These are phyloP conservation scores for Drosophila lini DNA, from an alignment of 1,140 invertebrate species.

Conservation along the genomic window DNA sequence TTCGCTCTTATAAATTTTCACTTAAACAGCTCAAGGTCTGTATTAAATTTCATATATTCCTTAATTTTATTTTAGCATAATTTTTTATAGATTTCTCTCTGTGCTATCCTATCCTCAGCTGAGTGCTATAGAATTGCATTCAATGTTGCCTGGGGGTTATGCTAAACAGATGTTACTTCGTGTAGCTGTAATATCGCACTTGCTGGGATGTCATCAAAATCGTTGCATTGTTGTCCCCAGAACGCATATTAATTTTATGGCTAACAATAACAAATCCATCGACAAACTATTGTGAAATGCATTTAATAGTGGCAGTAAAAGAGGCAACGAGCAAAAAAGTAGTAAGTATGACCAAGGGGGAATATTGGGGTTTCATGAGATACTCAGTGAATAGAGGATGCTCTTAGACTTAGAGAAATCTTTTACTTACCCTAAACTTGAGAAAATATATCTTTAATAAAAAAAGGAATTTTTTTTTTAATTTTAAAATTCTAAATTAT, in stretches of 20 bases:
- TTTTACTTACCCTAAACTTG: neutral
- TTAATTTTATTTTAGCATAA: too few relatives aligned
- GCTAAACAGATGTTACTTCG: slow-evolving; percentile 69
- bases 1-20: neutral
- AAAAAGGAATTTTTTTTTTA: neutral
- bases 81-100: neutral
- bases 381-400: neutral
- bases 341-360: slow-evolving; percentile 3
- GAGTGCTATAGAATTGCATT: slow-evolving; percentile 30
- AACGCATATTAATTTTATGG: slow-evolving; percentile 77
- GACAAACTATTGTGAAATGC: slow-evolving; percentile 71
- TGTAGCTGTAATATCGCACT: slow-evolving; percentile 41
- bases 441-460: neutral
- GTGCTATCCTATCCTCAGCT: slow-evolving; percentile 9
- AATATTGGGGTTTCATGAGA: neutral
- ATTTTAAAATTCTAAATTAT: neutral
- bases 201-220: slow-evolving; percentile 64
- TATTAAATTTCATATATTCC: too few relatives aligned
- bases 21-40: neutral
- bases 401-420: neutral
- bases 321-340: slow-evolving; percentile 39
- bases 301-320: slow-evolving; percentile 73
- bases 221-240: slow-evolving; percentile 62
- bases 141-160: slow-evolving; percentile 55
- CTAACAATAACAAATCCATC: slow-evolving; percentile 78